Evolutionary conservation across 2,888 invertebrate genomes (phyloP), one percentile per base, ranked within the genome.

Genomic region (Dicyrtomina minuta): DNA sequence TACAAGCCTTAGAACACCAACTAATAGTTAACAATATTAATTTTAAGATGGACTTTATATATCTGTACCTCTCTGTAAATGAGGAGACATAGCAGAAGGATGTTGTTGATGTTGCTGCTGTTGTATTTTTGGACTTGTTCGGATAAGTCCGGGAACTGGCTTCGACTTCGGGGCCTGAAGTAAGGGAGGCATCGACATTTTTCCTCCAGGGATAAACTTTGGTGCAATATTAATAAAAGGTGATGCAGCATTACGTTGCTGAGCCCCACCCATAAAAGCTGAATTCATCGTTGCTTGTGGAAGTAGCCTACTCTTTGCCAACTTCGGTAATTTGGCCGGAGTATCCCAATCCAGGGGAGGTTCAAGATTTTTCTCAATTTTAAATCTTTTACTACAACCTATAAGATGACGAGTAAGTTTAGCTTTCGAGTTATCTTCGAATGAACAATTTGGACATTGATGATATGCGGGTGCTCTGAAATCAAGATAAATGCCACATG

Each of bases 311-410:
- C 75, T 82, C 65, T 84, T 82, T 69, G 82, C 80, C 79, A 90
- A 86, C 83, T 90, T 88, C 72, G 93, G 92, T 83, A 94, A 93
- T 83, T 95, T 94, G 4, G 94, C 94, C 1, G 95, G 95, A 1
- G 93, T 93, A 80, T 94, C 94, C 92, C 93, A 94, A 80, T 94
- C 94, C 1, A 88, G 83, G 0, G 94, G 92, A 5, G 95, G 94
- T 76, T 90, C 89, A 77, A 84, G 84, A 83, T 96, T 96, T 56
- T 88, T 84, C 75, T 93, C 93, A 0, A 93, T 90, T 81, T 92
- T 90, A 83, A 93, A 96, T 81, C 92, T 92, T 82, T 94, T 93
- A 51, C 88, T 87, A 82, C 96, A 96, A 1, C 92, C 90, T 71
- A 91, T 87, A 75, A 90, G 86, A 84, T 96, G 96, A 46, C 94